These are phyloP conservation scores for Parus major DNA, from an alignment of 2,113 vertebrate genomes.

Conservation along the genomic window DNA sequence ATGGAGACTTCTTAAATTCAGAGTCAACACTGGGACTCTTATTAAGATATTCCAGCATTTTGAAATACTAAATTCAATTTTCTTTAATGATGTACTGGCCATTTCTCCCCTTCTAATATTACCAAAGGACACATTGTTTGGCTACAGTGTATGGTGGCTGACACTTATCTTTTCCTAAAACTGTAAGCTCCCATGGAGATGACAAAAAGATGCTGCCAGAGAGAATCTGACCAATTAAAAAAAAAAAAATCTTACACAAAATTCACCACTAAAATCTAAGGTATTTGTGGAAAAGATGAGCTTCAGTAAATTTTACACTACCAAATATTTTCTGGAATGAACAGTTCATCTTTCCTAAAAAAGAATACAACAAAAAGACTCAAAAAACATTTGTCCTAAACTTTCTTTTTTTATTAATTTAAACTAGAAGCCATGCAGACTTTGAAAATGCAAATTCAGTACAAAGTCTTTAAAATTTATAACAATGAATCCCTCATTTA, in stretches of 20 bases:
- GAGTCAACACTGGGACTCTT: neutral
- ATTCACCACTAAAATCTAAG: neutral
- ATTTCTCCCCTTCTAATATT: neutral
- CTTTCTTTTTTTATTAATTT: neutral
- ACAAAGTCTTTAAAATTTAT: neutral
- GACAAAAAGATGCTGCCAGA: neutral
- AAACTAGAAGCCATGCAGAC: neutral
- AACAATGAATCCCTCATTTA: neutral
- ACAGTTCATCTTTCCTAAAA: neutral
- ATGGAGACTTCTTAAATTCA: neutral
- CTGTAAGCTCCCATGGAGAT: neutral
- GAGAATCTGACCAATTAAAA: neutral
- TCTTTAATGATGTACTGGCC: neutral
- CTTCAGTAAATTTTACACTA: neutral
- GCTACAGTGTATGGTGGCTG: neutral
- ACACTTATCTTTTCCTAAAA: neutral
- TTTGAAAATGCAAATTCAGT: neutral
- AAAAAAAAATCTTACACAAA: neutral
- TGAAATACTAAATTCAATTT: neutral
- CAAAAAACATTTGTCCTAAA: neutral
- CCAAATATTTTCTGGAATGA: neutral
- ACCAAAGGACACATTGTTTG: neutral
- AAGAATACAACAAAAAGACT: neutral
- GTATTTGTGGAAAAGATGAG: neutral
- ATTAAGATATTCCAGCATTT: neutral